These are phyloP conservation scores for Hirundo rustica DNA, from an alignment of 2,797 vertebrate species.

Conservation along the genomic window DNA sequence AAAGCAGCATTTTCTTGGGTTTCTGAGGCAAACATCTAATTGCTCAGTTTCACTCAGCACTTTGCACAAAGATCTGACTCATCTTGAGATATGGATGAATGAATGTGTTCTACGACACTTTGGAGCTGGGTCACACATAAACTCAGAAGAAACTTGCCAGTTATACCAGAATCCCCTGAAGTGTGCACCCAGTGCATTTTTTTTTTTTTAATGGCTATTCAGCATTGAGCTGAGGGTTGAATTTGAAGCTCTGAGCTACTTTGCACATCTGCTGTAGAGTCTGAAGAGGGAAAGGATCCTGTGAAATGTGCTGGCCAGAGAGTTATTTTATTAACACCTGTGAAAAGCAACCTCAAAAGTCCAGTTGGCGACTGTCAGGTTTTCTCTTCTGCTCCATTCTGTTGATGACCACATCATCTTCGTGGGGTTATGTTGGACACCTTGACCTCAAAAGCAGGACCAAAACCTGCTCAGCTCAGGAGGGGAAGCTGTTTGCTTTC, in stretches of 20 bases:
- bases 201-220: not conserved
- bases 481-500: not conserved
- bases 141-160: not conserved
- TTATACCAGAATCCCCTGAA: not conserved
- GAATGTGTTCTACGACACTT: not conserved
- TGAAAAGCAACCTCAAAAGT: not conserved
- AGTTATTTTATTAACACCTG: not conserved
- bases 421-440: not conserved
- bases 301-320: not conserved
- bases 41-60: not conserved
- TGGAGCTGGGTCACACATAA: not conserved
- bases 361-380: not conserved
- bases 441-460: not conserved
- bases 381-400: not conserved
- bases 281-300: not conserved
- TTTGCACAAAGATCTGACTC: not conserved
- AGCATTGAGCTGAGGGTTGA: not conserved
- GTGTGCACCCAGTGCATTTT: accelerated
- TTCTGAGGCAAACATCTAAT: not conserved
- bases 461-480: not conserved
- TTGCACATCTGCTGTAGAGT: not conserved
- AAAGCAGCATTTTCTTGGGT: not conserved
- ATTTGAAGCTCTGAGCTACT: not conserved
- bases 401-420: not conserved
- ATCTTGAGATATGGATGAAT: not conserved